Base-by-base conservation (phyloP, 2,888 invertebrate genomes). In the Liodrosophila aerea region DNA sequence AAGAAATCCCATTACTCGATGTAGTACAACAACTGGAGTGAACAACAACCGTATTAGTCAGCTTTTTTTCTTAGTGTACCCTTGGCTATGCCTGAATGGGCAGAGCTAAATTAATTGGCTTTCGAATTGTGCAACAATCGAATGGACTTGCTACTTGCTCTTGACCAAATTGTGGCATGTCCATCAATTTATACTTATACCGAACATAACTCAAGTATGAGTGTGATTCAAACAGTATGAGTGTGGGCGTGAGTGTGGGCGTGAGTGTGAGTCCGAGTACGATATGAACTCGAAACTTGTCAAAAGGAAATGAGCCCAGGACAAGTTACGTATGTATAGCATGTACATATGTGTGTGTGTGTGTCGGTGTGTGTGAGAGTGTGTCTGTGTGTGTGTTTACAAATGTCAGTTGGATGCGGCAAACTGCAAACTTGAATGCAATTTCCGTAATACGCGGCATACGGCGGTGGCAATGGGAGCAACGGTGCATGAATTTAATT, bases 401-500 rank as follows among this genome's bases (percentile, higher is more conserved):
- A 22, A 22, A 22, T 22, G 22, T 22, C 15, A 47, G 15, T 13
- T 16, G 56, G 5, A 45, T 34, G 8, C 43, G 30, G 54, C 37
- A 54, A 58, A 47, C 53, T 44, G 73, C 62, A 58, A 68, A 74
- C 74, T 74, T 67, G 72, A 84, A 81, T 77, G 85, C 77, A 84
- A 77, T 77, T 80, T 80, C 83, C 80, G 76, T 68, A 73, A 78
- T 73, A 64, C 58, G 73, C 53, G 75, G 40, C 54, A 46, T 27
- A 46, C 56, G 45, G 22, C 56, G 44, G 27, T 70, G 71, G 59
- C 73, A 64, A 61, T 56, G 52, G 41, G 34, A 68, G 64, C 70
- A 58, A 54, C 76, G 64, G 61, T 61, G 83, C 85, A 80, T 80
- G 83, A 85, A 80, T 80, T 85, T 80, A 85, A 80, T 80, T 82